Base-by-base conservation (phyloP, 1,140 invertebrate species). In the Cheumatopsyche charites region DNA sequence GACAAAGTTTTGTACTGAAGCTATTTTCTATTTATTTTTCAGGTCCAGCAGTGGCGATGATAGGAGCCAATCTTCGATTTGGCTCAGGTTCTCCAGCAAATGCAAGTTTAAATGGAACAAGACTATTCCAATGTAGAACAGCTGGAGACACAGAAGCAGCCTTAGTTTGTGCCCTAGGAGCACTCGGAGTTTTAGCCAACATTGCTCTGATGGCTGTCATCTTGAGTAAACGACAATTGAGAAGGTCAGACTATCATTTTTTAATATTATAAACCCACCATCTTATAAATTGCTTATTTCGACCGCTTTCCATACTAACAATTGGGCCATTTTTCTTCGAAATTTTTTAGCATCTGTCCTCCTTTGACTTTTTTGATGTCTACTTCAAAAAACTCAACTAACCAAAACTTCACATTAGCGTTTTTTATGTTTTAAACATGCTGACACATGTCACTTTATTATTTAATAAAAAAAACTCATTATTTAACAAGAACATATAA, bases 171-270 rank as follows among this genome's bases (percentile, higher is more conserved):
- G 88, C 89, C 26, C 85, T 95, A 4, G 92, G 92, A 0, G 86
- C 89, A 0, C 83, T 94, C 17, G 93, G 93, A 61, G 92, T 94
- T 86, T 88, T 90, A 0, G 92, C 93, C 5, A 95, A 95, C 81
- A 82, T 94, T 47, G 87, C 90, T 11, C 86, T 94, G 11, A 93
- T 95, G 90, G 86, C 87, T 1, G 87, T 93, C n/a, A 94, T 93
- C 76, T 81, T 92, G 9, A 87, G 87, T 79, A 92, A 91, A 80
- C 88, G 88, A 75, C 90, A 91, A 78, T 83, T 92, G 5, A 83
- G 91, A 79, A 90, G 91, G 91, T 92, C 19, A 25, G 55, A 58
- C 23, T 19, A n/a, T n/a, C n/a, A n/a, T n/a, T n/a, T n/a, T n/a
- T n/a, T n/a, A n/a, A n/a, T n/a, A n/a, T n/a, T n/a, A n/a, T n/a